Evolutionary conservation across 2,888 invertebrate genomes (phyloP).

Genomic region (Minunthozetes semirufus): DNA sequence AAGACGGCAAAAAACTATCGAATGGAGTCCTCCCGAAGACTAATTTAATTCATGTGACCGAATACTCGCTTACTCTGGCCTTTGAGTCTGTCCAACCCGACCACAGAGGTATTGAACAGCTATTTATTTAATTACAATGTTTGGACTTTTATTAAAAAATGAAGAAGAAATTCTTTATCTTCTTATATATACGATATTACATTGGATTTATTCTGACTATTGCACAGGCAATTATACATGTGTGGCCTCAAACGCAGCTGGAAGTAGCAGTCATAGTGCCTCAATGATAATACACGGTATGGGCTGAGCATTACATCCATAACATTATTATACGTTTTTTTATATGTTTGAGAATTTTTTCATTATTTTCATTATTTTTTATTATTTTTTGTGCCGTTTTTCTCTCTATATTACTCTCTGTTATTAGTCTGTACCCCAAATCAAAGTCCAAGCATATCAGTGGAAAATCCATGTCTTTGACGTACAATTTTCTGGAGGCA

Average conservation of each 20-base stretch:
- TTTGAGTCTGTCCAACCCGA: conserved; percentile 45
- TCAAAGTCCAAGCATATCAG: background rate
- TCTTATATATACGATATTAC: background rate
- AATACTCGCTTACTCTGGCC: conserved; percentile 46
- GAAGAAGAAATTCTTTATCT: background rate
- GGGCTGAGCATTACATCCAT: conserved; percentile 32
- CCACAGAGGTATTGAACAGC: conserved; percentile 43
- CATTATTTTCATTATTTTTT: conserved; percentile 20
- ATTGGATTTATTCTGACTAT: background rate
- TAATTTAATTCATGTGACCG: conserved; percentile 43
- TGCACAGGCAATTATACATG: conserved; percentile 46
- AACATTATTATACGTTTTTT: conserved; percentile 9
- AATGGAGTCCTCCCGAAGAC: conserved; percentile 29
- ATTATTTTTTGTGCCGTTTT: background rate
- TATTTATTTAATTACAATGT: background rate
- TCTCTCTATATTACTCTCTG: background rate
- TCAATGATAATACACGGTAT: conserved; percentile 44
- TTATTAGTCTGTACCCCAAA: background rate
- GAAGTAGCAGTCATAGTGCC: conserved; percentile 46
- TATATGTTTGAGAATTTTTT: background rate
- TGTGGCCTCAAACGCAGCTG: conserved; percentile 46
- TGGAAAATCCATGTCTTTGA: background rate
- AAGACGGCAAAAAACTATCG: conserved; percentile 40
- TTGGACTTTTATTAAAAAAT: background rate
- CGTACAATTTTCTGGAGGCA: background rate